These are phyloP conservation scores for Antrozous pallidus DNA, from an alignment of 2,797 vertebrate genomes.

Conservation along the genomic window DNA sequence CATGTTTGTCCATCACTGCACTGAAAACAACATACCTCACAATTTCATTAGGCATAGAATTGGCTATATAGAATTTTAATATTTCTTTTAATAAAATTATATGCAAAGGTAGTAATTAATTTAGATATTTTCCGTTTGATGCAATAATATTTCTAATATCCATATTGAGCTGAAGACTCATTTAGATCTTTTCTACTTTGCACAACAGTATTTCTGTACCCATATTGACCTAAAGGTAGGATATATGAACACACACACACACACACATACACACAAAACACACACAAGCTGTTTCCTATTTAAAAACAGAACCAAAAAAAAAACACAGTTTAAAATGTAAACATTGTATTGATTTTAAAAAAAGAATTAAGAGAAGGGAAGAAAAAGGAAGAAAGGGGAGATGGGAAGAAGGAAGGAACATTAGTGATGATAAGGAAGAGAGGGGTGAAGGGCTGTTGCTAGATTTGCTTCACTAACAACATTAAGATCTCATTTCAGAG, in stretches of 20 bases:
- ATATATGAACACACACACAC: background rate
- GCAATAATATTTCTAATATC: background rate
- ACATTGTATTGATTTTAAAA: background rate
- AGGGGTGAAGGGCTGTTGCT: background rate
- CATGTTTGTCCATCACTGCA: background rate
- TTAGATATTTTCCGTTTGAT: background rate
- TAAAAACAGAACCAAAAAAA: background rate
- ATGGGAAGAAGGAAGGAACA: background rate
- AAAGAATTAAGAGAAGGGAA: background rate
- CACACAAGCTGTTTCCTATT: background rate
- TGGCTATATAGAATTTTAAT: background rate
- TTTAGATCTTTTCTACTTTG: background rate
- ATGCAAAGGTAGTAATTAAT: background rate
- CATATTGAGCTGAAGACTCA: background rate
- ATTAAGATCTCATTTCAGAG: background rate
- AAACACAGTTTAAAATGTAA: background rate
- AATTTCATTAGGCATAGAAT: conserved; percentile 15
- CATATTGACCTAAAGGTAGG: background rate
- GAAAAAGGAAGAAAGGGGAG: background rate
- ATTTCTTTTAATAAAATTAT: conserved; percentile 11
- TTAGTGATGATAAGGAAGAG: background rate
- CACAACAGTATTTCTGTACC: background rate
- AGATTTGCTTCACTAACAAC: background rate
- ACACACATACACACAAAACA: background rate
- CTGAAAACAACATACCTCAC: background rate